A percentile compares a stretch with the other conserved stretches of the same genome.
Evolutionary conservation across 2,888 invertebrate species (phyloP).

Genomic region (Acanthosepion esculentum): DNA sequence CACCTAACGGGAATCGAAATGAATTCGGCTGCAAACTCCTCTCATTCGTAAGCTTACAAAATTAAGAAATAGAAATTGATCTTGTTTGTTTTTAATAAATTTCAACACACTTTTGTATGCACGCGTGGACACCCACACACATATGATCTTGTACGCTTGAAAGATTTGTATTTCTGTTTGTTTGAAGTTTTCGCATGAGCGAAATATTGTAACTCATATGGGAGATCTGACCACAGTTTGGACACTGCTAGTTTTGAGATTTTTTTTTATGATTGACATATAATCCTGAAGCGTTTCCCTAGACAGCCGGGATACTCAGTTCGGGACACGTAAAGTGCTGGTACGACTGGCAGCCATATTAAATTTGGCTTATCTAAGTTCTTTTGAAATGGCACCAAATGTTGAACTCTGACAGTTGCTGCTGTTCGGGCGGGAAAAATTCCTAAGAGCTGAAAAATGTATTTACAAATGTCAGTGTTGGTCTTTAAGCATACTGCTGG

Average conservation of each 20-base stretch:
- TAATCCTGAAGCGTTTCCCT: neutral
- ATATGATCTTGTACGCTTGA: neutral
- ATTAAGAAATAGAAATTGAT: too few relatives aligned
- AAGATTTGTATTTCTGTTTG: neutral
- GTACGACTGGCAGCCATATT: neutral
- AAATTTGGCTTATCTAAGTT: neutral
- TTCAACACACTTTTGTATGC: too few relatives aligned
- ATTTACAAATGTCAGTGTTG: too few relatives aligned
- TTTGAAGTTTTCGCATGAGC: neutral
- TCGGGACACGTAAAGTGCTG: neutral
- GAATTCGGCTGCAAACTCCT: too few relatives aligned
- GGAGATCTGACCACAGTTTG: neutral
- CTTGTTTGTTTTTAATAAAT: too few relatives aligned
- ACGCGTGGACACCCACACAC: too few relatives aligned
- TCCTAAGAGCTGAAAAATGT: neutral
- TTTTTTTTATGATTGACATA: neutral
- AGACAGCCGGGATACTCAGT: neutral
- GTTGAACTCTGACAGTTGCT: neutral
- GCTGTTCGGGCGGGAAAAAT: neutral
- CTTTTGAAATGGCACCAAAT: neutral
- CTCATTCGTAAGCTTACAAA: too few relatives aligned
- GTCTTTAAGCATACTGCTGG: too few relatives aligned
- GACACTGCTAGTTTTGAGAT: neutral
- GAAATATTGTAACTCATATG: neutral
- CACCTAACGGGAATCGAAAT: too few relatives aligned